phyloP scores from a whole-genome alignment of 2,113 vertebrate species.

The Polypterus bichir region DNA sequence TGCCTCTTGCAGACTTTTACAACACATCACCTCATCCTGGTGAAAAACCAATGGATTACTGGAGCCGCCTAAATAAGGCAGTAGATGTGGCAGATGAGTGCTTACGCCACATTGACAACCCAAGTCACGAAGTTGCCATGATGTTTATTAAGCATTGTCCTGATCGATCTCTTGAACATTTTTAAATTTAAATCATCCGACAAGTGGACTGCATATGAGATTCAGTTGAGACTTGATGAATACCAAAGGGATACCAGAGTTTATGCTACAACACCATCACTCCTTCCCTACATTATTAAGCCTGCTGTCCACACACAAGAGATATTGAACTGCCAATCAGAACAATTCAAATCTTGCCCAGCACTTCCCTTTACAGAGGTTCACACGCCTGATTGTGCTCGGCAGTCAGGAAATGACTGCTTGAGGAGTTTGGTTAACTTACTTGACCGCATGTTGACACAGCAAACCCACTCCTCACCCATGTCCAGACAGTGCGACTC shows the following conservation, averaged over 20 bases:
- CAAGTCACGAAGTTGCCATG: conserved; percentile 1
- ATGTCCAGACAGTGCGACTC: background rate
- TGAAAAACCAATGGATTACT: background rate
- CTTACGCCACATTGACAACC: background rate
- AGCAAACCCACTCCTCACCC: background rate
- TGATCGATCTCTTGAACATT: background rate
- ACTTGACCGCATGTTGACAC: background rate
- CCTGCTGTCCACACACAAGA: background rate
- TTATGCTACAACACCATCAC: background rate
- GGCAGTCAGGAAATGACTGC: background rate
- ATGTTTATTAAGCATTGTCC: background rate
- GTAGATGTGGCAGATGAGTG: background rate
- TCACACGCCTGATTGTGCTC: background rate
- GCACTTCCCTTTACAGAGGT: background rate
- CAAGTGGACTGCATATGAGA: background rate
- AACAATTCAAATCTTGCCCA: background rate
- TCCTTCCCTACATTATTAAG: too few species aligned
- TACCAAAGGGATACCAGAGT: background rate
- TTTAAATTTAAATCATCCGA: background rate
- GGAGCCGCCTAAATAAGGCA: background rate
- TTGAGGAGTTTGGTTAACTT: background rate
- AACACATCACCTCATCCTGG: background rate
- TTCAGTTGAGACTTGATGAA: background rate
- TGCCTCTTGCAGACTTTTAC: background rate
- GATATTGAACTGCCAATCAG: background rate